Evolutionary conservation across 2,888 invertebrate species (phyloP).

Genomic region (Cosmorhoe ocellata): DNA sequence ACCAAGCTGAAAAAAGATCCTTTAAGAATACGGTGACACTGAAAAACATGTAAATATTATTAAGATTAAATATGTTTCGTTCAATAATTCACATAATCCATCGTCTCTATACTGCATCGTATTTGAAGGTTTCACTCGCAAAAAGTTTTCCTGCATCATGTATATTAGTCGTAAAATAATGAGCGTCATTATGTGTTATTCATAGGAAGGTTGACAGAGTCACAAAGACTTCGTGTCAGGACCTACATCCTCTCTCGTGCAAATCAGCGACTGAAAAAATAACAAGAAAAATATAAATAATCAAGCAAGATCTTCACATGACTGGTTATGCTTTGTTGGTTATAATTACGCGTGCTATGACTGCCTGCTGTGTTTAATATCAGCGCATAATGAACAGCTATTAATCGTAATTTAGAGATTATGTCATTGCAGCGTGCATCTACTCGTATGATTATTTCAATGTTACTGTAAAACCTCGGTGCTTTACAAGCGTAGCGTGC

Average conservation of each 20-base stretch:
- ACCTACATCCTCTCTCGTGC: slow-evolving; percentile 34
- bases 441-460: slow-evolving; percentile 36
- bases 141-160: slow-evolving; percentile 64
- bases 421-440: slow-evolving; percentile 47
- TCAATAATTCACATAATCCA: slow-evolving; percentile 19
- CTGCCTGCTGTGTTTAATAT: slow-evolving; percentile 27
- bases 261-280: slow-evolving; percentile 35
- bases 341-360: slow-evolving; percentile 24
- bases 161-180: slow-evolving; percentile 38
- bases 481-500: slow-evolving; percentile 5
- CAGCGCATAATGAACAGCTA: slow-evolving; percentile 38
- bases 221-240: slow-evolving; percentile 43
- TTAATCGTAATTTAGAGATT: slow-evolving; percentile 50
- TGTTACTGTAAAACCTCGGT: slow-evolving; percentile 7
- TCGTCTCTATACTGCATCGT: slow-evolving; percentile 34
- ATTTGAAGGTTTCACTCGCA: slow-evolving; percentile 57
- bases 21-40: too few species aligned
- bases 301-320: slow-evolving; percentile 48
- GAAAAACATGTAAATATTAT: too few species aligned
- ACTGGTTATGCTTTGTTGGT: slow-evolving; percentile 33
- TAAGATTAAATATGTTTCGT: not conserved
- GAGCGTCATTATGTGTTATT: slow-evolving; percentile 46
- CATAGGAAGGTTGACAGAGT: slow-evolving; percentile 45
- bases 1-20: too few species aligned
- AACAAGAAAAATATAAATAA: slow-evolving; percentile 46